Conservation (phyloP, 2,113 vertebrate species). For the Pipra filicauda region DNA sequence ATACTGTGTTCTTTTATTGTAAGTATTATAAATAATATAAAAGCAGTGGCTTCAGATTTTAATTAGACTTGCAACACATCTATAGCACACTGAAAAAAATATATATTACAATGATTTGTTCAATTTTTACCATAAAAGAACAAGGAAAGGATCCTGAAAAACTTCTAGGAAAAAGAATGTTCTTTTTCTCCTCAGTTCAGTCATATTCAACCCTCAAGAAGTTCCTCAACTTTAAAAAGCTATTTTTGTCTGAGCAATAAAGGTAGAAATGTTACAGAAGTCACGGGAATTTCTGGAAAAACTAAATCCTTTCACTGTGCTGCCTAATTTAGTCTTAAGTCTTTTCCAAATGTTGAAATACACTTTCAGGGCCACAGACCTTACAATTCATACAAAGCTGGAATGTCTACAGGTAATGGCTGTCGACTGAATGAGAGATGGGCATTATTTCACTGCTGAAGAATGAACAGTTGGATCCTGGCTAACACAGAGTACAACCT, state of each 20-base stretch:
- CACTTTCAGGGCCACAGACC: not conserved
- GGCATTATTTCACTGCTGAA: not conserved
- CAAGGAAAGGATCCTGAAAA: conserved; percentile 5
- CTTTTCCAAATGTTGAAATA: conserved; percentile 14
- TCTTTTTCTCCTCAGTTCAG: not conserved
- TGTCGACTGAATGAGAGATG: not conserved
- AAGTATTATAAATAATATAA: not conserved
- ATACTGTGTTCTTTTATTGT: not conserved
- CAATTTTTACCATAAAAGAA: not conserved
- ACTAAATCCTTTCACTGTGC: not conserved
- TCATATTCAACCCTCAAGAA: not conserved
- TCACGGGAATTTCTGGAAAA: conserved; percentile 28
- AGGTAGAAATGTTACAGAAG: conserved; percentile 20
- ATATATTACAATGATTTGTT: not conserved
- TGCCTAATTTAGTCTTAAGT: conserved; percentile 12
- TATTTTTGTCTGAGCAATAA: conserved; percentile 29
- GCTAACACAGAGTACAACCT: not conserved
- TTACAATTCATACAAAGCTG: not conserved
- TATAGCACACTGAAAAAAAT: not conserved
- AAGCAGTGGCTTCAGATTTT: not conserved
- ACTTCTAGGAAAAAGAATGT: not conserved
- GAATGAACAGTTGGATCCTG: not conserved
- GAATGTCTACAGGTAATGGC: not conserved
- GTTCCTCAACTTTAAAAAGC: conserved; percentile 17
- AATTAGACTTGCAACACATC: not conserved